Conservation (phyloP, 1,140 invertebrate genomes). For the Adoxophyes honmai region DNA sequence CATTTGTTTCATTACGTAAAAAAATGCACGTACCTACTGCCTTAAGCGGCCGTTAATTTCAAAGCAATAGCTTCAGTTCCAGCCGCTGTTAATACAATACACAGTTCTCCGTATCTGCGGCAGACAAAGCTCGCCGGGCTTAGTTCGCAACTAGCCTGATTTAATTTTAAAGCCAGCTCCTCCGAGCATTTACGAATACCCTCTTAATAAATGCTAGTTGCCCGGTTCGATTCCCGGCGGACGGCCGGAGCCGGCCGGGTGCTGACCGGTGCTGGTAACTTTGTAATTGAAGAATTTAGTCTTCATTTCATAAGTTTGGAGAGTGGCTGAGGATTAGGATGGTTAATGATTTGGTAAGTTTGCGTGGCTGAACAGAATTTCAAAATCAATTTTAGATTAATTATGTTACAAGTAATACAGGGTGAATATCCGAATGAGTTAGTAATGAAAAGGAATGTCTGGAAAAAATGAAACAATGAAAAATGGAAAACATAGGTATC, state of each 20-base stretch:
- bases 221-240: slow-evolving; percentile 59
- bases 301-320: slow-evolving; percentile 28
- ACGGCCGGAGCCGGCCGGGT: slow-evolving; percentile 42
- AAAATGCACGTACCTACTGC: slow-evolving; percentile 19
- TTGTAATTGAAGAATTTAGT: slow-evolving; percentile 37
- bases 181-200: slow-evolving; percentile 49
- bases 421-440: no score
- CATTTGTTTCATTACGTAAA: no score
- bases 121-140: slow-evolving; percentile 45
- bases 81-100: slow-evolving; percentile 1
- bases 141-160: slow-evolving; percentile 53
- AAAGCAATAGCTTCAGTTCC: no score
- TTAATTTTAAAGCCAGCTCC: slow-evolving; percentile 61
- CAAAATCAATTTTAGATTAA: no score
- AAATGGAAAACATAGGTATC: no score
- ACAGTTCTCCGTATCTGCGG: slow-evolving; percentile 27
- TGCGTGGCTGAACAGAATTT: no score
- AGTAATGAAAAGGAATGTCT: no score
- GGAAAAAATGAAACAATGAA: no score
- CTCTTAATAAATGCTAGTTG: slow-evolving; percentile 66
- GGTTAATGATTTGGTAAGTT: not conserved
- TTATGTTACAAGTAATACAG: no score
- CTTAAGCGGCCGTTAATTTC: slow-evolving; percentile 16
- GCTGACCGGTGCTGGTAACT: slow-evolving; percentile 44
- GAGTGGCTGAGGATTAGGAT: not conserved